Evolutionary conservation across 2,113 vertebrate genomes (phyloP).

Genomic region (Boleophthalmus pectinirostris): DNA sequence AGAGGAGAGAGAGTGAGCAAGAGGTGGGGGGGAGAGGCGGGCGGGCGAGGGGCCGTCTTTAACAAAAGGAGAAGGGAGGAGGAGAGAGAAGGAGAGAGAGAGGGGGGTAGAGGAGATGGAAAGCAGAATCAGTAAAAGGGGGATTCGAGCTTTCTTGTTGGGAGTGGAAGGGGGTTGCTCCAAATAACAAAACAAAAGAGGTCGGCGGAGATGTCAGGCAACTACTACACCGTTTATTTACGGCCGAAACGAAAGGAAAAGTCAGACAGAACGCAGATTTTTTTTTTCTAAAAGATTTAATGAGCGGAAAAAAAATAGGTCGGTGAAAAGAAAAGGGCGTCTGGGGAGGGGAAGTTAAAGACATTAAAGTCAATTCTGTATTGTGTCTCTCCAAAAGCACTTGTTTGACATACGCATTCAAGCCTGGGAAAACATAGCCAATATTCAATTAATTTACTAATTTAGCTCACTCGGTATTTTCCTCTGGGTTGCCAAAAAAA

Average conservation of each 20-base stretch:
- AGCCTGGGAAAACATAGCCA: conserved; percentile 29
- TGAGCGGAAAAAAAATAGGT: conserved; percentile 47
- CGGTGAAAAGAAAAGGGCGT: conserved; percentile 8
- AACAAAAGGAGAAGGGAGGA: conserved; percentile 72
- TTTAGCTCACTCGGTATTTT: conserved; percentile 32
- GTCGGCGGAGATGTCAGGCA: conserved; percentile 70
- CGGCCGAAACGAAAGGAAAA: conserved; percentile 62
- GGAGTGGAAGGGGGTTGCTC: conserved; percentile 35
- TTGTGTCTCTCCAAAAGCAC: conserved; percentile 30
- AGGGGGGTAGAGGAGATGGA: conserved; percentile 43
- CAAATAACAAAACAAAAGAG: conserved; percentile 73
- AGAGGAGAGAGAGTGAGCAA: conserved; percentile 29
- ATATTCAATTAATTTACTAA: conserved; percentile 47
- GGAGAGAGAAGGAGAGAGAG: conserved; percentile 49
- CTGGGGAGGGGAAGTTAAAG: conserved; percentile 27
- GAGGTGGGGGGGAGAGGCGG: conserved; percentile 19
- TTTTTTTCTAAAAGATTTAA: conserved; percentile 61
- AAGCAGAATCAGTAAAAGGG: conserved; percentile 57
- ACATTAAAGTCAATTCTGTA: conserved; percentile 64
- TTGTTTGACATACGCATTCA: conserved; percentile 24
- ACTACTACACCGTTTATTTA: conserved; percentile 59
- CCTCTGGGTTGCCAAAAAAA: conserved; percentile 17
- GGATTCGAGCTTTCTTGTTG: conserved; percentile 63
- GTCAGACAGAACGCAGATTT: conserved; percentile 38
- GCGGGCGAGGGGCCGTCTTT: conserved; percentile 63